Percentiles rank a stretch among this genome's conserved stretches.
These are phyloP conservation scores for Athalia rosae DNA, from an alignment of 2,888 invertebrate genomes.

Conservation along the genomic window DNA sequence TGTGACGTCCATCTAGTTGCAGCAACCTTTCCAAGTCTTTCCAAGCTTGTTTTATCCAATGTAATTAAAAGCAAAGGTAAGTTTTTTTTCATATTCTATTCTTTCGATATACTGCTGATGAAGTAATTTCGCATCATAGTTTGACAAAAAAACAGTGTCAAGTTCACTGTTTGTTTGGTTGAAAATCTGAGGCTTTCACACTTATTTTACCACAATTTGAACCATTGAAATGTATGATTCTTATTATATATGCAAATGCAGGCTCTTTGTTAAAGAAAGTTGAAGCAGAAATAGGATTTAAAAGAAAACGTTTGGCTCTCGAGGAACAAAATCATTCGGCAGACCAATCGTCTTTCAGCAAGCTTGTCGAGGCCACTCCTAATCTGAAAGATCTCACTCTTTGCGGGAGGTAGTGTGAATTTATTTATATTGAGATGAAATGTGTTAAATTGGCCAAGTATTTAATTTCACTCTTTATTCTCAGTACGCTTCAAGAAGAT, in stretches of 20 bases:
- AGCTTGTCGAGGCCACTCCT: conserved; percentile 20
- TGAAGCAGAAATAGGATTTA: not conserved
- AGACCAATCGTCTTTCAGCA: not conserved
- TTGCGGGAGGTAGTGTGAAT: conserved; percentile 5
- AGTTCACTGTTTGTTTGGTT: too few species aligned
- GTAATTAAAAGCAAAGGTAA: conserved; percentile 19
- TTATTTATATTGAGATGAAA: not conserved
- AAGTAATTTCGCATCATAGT: not conserved
- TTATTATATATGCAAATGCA: not conserved
- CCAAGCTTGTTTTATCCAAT: conserved; percentile 21
- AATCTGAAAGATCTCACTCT: conserved; percentile 17
- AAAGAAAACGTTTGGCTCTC: conserved; percentile 17
- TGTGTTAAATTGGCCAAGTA: not conserved
- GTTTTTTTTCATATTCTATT: not conserved
- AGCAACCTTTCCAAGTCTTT: conserved; percentile 14
- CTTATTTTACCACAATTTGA: not conserved
- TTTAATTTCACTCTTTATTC: not conserved
- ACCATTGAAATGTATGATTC: not conserved
- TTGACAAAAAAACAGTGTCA: too few species aligned
- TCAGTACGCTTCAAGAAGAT: not conserved
- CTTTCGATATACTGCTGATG: not conserved
- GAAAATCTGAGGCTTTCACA: too few species aligned
- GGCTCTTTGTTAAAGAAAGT: not conserved
- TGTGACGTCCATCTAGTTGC: conserved; percentile 4
- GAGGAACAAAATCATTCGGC: not conserved